Evolutionary conservation across 2,888 invertebrate genomes (phyloP).

Genomic region (Tachina grossa): DNA sequence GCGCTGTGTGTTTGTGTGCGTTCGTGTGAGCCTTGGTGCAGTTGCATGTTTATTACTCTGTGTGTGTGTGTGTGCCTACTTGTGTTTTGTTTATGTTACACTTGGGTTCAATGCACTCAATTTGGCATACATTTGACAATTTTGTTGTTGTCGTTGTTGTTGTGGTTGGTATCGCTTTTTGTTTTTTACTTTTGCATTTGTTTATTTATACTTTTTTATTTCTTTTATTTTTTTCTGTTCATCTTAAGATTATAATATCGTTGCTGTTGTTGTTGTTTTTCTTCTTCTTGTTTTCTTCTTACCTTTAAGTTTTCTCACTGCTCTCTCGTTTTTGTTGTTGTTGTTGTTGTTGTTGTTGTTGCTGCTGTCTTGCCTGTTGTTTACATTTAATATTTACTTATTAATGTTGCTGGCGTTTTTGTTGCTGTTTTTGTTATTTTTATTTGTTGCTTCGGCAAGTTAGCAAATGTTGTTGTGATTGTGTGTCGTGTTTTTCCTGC

Average conservation of each 20-base stretch:
- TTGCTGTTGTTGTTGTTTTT: conserved; percentile 9
- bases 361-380: conserved; percentile 15
- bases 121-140: conserved; percentile 74
- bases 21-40: conserved; percentile 43
- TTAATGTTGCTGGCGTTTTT: conserved; percentile 45
- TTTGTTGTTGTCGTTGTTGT: conserved; percentile 49
- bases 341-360: conserved; percentile 5
- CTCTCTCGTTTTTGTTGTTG: conserved; percentile 42
- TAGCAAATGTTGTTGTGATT: conserved; percentile 16
- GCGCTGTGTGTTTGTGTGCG: conserved; percentile 6
- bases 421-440: background rate
- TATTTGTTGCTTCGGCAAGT: conserved; percentile 37
- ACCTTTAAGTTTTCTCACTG: conserved; percentile 27
- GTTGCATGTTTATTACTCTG: conserved; percentile 30
- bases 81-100: conserved; percentile 68
- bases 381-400: conserved; percentile 56
- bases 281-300: conserved; percentile 6
- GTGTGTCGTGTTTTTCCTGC: conserved; percentile 24
- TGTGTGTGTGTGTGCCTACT: conserved; percentile 2
- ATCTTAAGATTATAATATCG: conserved; percentile 47
- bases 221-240: conserved; percentile 36
- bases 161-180: conserved; percentile 39
- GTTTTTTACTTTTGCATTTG: conserved; percentile 57
- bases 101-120: conserved; percentile 72
- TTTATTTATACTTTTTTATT: conserved; percentile 58